phyloP scores from a whole-genome alignment of 1,140 invertebrate species.

The Drosophila kikkawai region DNA sequence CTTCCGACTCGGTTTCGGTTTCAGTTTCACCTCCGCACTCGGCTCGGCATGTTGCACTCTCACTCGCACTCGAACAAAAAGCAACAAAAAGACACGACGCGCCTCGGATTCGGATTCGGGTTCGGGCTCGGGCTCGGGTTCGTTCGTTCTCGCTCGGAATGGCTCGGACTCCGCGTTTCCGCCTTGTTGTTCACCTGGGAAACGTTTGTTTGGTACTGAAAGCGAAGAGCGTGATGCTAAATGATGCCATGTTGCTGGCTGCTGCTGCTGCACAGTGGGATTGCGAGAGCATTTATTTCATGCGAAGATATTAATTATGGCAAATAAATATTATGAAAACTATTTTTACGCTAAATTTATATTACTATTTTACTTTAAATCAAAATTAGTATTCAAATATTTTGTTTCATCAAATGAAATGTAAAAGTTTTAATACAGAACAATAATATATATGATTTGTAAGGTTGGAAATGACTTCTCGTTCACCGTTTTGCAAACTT shows the following conservation, averaged over 20 bases:
- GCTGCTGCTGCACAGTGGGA: not conserved
- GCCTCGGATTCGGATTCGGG: slow-evolving; percentile 14
- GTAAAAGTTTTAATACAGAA: no score
- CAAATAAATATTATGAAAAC: no score
- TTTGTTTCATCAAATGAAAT: no score
- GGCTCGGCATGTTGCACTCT: slow-evolving; percentile 48
- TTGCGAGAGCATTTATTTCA: no score
- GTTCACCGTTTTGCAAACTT: no score
- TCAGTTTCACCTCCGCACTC: slow-evolving; percentile 20
- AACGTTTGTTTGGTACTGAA: slow-evolving; percentile 65
- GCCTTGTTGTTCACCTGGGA: slow-evolving; percentile 69
- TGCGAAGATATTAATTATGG: no score
- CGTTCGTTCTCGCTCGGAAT: slow-evolving; percentile 16
- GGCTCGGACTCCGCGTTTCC: slow-evolving; percentile 16
- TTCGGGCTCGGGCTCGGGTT: slow-evolving; percentile 1
- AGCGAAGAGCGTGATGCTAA: slow-evolving; percentile 48
- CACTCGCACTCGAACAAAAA: slow-evolving; percentile 60
- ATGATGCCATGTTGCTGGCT: slow-evolving; percentile 46
- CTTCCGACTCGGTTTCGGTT: slow-evolving; percentile 20
- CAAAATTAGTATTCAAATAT: no score
- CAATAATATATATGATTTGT: no score
- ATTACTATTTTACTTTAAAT: no score
- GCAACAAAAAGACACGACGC: slow-evolving; percentile 50
- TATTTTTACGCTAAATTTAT: no score
- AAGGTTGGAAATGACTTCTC: no score